phyloP scores from a whole-genome alignment of 92 coral and sea anemone species.

The Palythoa grandiflora region DNA sequence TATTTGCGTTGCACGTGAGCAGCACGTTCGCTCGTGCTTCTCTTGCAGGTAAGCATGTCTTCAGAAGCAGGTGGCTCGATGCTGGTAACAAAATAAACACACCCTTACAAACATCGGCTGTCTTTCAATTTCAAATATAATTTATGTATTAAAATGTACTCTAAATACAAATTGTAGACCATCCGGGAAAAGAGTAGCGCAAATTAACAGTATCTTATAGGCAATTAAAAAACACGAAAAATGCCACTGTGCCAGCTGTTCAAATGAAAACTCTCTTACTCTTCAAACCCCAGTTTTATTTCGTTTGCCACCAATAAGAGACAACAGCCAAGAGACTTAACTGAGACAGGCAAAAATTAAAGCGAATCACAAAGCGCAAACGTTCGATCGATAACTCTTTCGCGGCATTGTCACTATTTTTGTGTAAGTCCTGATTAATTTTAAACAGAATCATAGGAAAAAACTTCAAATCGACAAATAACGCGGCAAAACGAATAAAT shows the following conservation, averaged over 20 bases:
- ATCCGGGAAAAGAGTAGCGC: neutral
- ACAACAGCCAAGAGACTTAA: neutral
- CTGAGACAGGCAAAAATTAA: neutral
- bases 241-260: neutral
- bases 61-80: slow-evolving; percentile 3
- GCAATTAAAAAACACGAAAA: neutral
- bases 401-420: neutral
- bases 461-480: no score
- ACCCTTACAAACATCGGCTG: neutral
- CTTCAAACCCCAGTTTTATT: no score
- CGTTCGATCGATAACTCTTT: neutral
- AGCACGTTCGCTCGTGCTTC: neutral
- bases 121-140: neutral
- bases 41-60: neutral
- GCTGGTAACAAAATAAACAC: neutral
- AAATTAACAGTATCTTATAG: neutral
- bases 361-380: neutral
- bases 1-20: neutral
- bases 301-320: no score
- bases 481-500: no score
- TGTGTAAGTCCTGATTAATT: no score
- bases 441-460: no score
- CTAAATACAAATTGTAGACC: neutral
- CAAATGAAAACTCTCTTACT: neutral
- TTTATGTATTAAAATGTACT: neutral